Conservation (phyloP, 1,140 invertebrate species). For the Nebria ingens region DNA sequence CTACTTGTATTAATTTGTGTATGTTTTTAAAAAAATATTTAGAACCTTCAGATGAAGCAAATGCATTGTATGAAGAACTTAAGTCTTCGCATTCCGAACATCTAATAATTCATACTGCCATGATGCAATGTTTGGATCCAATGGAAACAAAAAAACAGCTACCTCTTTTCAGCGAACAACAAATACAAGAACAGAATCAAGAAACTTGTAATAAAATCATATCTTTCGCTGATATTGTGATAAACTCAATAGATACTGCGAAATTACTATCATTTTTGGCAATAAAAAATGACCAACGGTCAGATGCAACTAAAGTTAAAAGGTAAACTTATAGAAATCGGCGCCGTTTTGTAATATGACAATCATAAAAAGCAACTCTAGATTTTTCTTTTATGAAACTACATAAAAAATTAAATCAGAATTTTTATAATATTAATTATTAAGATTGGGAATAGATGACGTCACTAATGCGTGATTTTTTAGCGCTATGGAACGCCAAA, state of each 20-base stretch:
- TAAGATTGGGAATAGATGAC: no score
- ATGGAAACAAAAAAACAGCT: constrained; percentile 36
- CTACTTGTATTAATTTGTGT: constrained; percentile 32
- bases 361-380: no score
- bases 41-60: no score
- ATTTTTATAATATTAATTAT: no score
- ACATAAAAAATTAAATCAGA: no score
- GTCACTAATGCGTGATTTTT: no score
- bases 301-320: constrained; percentile 70
- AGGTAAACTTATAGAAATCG: constrained; percentile 48
- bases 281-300: constrained; percentile 64
- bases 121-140: constrained; percentile 64
- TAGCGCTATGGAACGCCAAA: constrained; percentile 75
- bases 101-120: constrained; percentile 62
- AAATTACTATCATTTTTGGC: constrained; percentile 64
- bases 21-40: constrained; percentile 39
- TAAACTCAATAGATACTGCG: constrained; percentile 62
- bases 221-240: constrained; percentile 51
- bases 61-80: constrained; percentile 67
- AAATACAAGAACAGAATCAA: constrained; percentile 12
- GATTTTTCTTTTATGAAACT: no score
- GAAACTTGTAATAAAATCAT: constrained; percentile 34
- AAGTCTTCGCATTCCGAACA: constrained; percentile 56
- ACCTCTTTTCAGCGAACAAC: constrained; percentile 16
- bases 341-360: no score